Percentiles rank a stretch among this genome's conserved stretches.
Evolutionary conservation across 2,888 invertebrate species (phyloP).

Genomic region (Scaptomyza flava): DNA sequence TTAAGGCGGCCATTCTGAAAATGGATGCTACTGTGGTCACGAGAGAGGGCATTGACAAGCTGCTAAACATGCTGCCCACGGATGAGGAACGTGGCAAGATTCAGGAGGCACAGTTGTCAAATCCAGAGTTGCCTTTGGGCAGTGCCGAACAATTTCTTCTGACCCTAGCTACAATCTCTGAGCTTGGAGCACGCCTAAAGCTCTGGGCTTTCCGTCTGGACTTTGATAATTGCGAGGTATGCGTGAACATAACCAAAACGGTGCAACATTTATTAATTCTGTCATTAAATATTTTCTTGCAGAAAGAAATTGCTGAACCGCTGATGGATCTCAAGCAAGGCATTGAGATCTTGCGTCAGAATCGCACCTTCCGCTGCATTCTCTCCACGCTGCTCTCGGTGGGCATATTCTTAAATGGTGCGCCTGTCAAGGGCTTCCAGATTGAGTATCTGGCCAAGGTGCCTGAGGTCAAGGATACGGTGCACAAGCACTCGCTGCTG

Average conservation of each 20-base stretch:
- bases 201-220: conserved; percentile 99
- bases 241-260: conserved; percentile 2
- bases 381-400: conserved; percentile 96
- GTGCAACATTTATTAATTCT: not conserved
- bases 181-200: conserved; percentile 95
- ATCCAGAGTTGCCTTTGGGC: conserved; percentile 86
- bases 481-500: conserved; percentile 98
- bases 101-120: conserved; percentile 91
- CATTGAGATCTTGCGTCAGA: conserved; percentile 94
- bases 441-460: conserved; percentile 98
- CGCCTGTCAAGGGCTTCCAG: conserved; percentile 97
- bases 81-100: conserved; percentile 98
- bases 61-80: conserved; percentile 98
- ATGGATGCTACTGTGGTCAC: conserved; percentile 99
- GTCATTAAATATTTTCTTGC: conserved; percentile 43
- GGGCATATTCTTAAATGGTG: conserved; percentile 98
- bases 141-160: conserved; percentile 99
- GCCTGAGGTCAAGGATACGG: conserved; percentile 99
- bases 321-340: conserved; percentile 99
- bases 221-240: conserved; percentile 97
- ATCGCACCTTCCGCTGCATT: conserved; percentile 97
- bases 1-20: conserved; percentile 99
- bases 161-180: conserved; percentile 97
- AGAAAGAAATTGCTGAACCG: conserved; percentile 98
- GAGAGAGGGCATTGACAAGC: conserved; percentile 98